Conservation (phyloP, 2,888 invertebrate genomes). For the Smittia sp. region DNA sequence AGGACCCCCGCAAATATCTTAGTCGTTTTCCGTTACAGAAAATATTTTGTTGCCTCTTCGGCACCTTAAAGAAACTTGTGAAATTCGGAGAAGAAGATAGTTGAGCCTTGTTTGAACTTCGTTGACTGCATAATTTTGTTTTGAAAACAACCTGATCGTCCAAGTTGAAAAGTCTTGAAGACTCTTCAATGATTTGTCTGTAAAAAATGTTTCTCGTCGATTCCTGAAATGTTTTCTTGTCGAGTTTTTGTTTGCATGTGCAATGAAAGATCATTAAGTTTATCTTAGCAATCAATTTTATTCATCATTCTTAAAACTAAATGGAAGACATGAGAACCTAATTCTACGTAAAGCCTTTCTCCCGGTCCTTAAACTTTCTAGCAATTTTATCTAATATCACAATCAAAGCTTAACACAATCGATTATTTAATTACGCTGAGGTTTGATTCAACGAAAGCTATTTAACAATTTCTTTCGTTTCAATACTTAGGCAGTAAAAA, state of each 20-base stretch:
- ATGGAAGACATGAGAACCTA: constrained; percentile 35
- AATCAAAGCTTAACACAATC: neutral
- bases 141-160: neutral
- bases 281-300: constrained; percentile 19
- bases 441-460: neutral
- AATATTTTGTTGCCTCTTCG: neutral
- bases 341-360: constrained; percentile 32
- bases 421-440: neutral
- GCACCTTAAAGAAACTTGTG: neutral
- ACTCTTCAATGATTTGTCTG: too few species aligned
- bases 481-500: constrained; percentile 4
- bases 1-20: constrained; percentile 14
- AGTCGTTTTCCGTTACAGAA: neutral
- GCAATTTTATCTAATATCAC: constrained; percentile 22
- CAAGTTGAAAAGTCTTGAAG: neutral
- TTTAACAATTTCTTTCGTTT: constrained; percentile 23
- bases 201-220: too few species aligned
- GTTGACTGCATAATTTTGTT: neutral
- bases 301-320: constrained; percentile 25
- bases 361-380: constrained; percentile 23
- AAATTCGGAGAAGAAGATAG: neutral
- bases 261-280: neutral
- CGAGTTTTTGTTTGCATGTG: neutral
- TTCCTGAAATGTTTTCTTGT: constrained; percentile 15
- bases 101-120: neutral